Percentiles rank a stretch among this genome's conserved stretches.
phyloP scores from a whole-genome alignment of 2,797 vertebrate genomes.

The Podarcis siculus region DNA sequence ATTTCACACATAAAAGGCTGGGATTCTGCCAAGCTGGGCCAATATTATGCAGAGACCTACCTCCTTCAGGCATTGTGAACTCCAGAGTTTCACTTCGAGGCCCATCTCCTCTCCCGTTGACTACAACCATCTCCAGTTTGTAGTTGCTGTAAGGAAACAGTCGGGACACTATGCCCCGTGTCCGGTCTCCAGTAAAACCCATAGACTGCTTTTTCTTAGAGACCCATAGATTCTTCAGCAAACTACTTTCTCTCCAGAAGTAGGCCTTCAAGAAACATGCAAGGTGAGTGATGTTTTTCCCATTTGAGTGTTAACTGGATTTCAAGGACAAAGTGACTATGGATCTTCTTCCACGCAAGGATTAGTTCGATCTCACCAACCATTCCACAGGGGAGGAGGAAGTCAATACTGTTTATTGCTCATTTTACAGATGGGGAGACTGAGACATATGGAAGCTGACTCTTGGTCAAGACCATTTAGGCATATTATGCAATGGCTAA shows the following conservation, averaged over 20 bases:
- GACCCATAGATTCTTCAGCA: constrained; percentile 87
- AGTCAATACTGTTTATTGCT: constrained; percentile 3
- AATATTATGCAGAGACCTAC: constrained; percentile 76
- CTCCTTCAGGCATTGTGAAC: constrained; percentile 93
- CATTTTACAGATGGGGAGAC: not conserved
- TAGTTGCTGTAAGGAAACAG: constrained; percentile 94
- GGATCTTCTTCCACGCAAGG: not conserved
- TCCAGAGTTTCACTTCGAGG: constrained; percentile 88
- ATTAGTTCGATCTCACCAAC: not conserved
- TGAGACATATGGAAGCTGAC: constrained; percentile 25
- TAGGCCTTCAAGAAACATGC: constrained; percentile 87
- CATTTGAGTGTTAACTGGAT: not conserved
- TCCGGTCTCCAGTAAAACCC: constrained; percentile 85
- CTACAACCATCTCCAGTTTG: constrained; percentile 94
- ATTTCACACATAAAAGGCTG: not conserved
- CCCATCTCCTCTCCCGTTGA: constrained; percentile 90
- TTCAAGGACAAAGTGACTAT: constrained; percentile 34
- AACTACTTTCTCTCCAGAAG: constrained; percentile 94
- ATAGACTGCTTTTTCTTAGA: constrained; percentile 88
- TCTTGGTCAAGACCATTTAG: not conserved
- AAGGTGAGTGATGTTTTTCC: constrained; percentile 66
- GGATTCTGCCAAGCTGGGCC: not conserved
- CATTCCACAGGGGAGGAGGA: not conserved
- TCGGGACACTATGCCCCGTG: constrained; percentile 84
- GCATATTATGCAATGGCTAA: constrained; percentile 25